phyloP scores from a whole-genome alignment of 64 coral and sea anemone species.

The Acropora yongei region DNA sequence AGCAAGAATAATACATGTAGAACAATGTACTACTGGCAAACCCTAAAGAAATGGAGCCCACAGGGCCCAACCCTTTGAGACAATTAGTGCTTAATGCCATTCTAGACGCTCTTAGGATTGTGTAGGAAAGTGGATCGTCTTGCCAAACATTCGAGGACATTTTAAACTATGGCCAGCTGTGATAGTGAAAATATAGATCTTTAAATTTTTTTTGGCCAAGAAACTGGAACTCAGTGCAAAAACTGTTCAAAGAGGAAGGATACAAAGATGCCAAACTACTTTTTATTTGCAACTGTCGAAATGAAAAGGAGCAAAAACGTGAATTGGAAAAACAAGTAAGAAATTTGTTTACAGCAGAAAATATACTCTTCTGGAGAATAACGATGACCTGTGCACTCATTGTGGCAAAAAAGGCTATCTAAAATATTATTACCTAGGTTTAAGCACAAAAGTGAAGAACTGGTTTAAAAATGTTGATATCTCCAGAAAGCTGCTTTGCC shows the following conservation, averaged over 20 bases:
- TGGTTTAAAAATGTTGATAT: constrained; percentile 56
- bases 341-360: constrained; percentile 73
- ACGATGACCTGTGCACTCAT: constrained; percentile 33
- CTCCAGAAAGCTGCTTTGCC: constrained; percentile 60
- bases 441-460: constrained; percentile 61
- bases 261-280: constrained; percentile 63
- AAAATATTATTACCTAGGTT: constrained; percentile 62
- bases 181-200: too few species aligned
- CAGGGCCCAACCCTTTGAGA: too few species aligned
- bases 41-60: too few species aligned
- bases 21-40: too few species aligned
- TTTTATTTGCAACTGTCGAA: constrained; percentile 68
- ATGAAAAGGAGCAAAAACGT: constrained; percentile 32
- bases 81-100: too few species aligned
- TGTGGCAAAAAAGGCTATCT: constrained; percentile 67
- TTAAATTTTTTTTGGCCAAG: constrained; percentile 71
- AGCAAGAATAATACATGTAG: too few species aligned
- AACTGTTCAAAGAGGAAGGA: constrained; percentile 70
- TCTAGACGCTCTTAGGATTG: too few species aligned
- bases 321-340: constrained; percentile 40
- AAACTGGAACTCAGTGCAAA: constrained; percentile 61
- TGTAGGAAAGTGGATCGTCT: too few species aligned
- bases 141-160: too few species aligned
- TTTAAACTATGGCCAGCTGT: too few species aligned
- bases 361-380: constrained; percentile 63